These are phyloP conservation scores for Drosophila yooni DNA, from an alignment of 2,888 invertebrate species.

Conservation along the genomic window DNA sequence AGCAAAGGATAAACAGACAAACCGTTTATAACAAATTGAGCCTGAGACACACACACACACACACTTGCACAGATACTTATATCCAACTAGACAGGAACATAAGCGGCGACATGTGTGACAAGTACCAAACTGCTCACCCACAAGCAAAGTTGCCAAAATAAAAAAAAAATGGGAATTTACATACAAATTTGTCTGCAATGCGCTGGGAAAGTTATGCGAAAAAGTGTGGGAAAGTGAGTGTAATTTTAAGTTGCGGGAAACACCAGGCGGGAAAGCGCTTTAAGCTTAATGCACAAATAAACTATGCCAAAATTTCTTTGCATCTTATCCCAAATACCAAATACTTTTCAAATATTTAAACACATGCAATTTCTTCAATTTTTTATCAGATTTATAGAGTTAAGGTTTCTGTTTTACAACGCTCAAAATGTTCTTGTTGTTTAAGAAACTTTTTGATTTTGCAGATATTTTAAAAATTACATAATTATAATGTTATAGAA, in stretches of 20 bases:
- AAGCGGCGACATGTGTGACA: constrained; percentile 73
- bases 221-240: constrained; percentile 47
- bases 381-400: background rate
- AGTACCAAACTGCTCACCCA: constrained; percentile 42
- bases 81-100: constrained; percentile 47
- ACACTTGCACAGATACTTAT: constrained; percentile 16
- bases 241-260: constrained; percentile 22
- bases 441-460: background rate
- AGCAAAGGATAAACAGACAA: constrained; percentile 63
- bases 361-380: background rate
- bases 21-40: constrained; percentile 77
- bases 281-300: background rate
- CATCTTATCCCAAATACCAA: background rate
- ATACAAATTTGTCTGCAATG: constrained; percentile 75
- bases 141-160: constrained; percentile 34
- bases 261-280: background rate
- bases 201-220: constrained; percentile 31
- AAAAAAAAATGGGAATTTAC: constrained; percentile 58
- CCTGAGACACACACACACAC: constrained; percentile 42
- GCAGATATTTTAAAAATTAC: background rate
- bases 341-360: background rate
- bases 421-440: background rate
- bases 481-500: background rate
- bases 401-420: background rate
- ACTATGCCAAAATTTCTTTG: background rate